phyloP scores from a whole-genome alignment of 2,113 vertebrate species.

The Tyrannus savana region DNA sequence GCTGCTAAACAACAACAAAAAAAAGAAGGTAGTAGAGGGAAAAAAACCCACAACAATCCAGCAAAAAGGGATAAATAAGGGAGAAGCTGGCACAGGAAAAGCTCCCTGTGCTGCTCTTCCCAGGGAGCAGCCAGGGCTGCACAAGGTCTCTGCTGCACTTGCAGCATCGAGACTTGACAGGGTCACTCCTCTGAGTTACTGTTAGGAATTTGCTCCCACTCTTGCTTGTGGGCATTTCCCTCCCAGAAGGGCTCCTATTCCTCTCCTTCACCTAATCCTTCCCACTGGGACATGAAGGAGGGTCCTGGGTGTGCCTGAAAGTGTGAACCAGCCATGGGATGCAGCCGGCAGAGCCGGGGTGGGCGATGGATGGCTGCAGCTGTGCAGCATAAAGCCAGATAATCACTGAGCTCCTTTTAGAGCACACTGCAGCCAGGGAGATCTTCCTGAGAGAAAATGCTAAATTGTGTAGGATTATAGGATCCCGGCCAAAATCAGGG shows the following conservation, averaged over 20 bases:
- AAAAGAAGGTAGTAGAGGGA: fast-evolving
- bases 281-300: neutral
- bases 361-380: neutral
- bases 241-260: neutral
- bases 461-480: constrained; percentile 68
- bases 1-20: neutral
- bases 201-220: neutral
- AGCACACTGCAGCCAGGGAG: constrained; percentile 66
- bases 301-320: neutral
- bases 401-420: constrained; percentile 66
- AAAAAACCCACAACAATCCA: neutral
- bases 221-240: neutral
- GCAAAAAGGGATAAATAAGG: neutral
- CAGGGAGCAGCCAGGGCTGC: neutral
- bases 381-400: constrained; percentile 34
- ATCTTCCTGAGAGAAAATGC: constrained; percentile 69
- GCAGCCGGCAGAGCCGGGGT: neutral
- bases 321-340: neutral
- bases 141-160: neutral
- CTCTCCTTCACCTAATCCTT: neutral
- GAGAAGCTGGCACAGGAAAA: neutral
- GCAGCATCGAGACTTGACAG: neutral
- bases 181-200: neutral
- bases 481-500: constrained; percentile 66
- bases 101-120: neutral